Conservation (phyloP, 2,113 vertebrate species). For the Charina bottae region DNA sequence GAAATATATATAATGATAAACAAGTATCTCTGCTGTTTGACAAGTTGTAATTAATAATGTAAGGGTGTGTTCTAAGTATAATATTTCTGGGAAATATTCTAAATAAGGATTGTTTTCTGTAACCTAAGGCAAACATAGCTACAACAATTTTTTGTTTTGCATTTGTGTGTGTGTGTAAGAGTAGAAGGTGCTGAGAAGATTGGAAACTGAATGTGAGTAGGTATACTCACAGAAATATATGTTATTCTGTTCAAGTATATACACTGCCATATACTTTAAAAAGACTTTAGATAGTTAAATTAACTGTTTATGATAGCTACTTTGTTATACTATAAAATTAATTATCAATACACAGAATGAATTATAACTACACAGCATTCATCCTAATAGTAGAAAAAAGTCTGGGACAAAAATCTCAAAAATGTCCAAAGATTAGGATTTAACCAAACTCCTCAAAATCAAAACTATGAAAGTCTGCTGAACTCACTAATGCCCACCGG, state of each 20-base stretch:
- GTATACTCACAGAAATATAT: not conserved
- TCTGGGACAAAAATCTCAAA: not conserved
- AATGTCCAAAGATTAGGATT: not conserved
- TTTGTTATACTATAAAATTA: not conserved
- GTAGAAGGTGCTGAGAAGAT: constrained; percentile 1
- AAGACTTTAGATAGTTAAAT: not conserved
- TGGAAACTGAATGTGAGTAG: not conserved
- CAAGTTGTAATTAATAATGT: not conserved
- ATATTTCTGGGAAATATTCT: constrained; percentile 25
- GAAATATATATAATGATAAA: not conserved
- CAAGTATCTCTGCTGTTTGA: not conserved
- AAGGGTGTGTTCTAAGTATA: constrained; percentile 39
- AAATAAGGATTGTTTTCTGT: constrained; percentile 8
- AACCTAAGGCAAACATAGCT: constrained; percentile 16
- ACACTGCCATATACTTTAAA: not conserved
- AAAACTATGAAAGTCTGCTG: not conserved
- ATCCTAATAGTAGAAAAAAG: not conserved
- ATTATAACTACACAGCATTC: not conserved
- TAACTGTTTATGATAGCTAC: not conserved
- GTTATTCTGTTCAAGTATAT: not conserved
- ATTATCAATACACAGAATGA: not conserved
- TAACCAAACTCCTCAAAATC: not conserved
- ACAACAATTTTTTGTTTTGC: not conserved
- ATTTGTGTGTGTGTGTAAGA: not conserved
- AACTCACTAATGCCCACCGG: not conserved